Evolutionary conservation across 1,140 invertebrate genomes (phyloP), one percentile per base, ranked within the genome.

Genomic region (Medauroidea extradentata): DNA sequence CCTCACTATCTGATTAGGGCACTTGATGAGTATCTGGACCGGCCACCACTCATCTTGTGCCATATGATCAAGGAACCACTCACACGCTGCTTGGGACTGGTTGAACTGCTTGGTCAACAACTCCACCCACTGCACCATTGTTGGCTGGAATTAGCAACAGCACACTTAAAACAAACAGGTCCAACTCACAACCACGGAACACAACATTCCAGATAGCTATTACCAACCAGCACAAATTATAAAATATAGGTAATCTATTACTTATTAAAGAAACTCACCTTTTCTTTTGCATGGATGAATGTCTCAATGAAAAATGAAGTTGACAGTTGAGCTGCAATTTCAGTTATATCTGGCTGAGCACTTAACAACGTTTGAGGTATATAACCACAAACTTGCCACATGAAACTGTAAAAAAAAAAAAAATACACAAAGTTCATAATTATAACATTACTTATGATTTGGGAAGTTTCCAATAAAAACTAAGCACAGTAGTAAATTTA

Each of bases 91-190:
- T 53, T 88, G 85, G n/a, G 91, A 94, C 18, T 88, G 85, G 72
- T 94, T 94, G 68, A 96, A 95, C 71, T 96, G 93, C 71, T 96
- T 96, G 1, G 93, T 96, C 4, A 96, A 79, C 29, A 96, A 74
- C 73, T 97, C 94, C 23, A 96, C 93, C 94, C 94, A 97, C 61
- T 95, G 92, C 9, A 96, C 88, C 90, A 96, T 95, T 0, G 93
- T 96, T 9, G 94, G 93, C 83, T 89, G 68, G 48, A 77, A 75
- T 60, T n/a, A n/a, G n/a, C n/a, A n/a, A n/a, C n/a, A n/a, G n/a
- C n/a, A n/a, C n/a, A n/a, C n/a, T 62, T 53, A 59, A 63, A 63
- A 58, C 11, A 60, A 53, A 48, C 38, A 58, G 58, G 44, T 53
- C 19, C 14, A 41, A 5, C 14, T 38, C 13, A 54, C 42, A 57